Conservation (phyloP, 2,113 vertebrate species). For the Abramis brama region DNA sequence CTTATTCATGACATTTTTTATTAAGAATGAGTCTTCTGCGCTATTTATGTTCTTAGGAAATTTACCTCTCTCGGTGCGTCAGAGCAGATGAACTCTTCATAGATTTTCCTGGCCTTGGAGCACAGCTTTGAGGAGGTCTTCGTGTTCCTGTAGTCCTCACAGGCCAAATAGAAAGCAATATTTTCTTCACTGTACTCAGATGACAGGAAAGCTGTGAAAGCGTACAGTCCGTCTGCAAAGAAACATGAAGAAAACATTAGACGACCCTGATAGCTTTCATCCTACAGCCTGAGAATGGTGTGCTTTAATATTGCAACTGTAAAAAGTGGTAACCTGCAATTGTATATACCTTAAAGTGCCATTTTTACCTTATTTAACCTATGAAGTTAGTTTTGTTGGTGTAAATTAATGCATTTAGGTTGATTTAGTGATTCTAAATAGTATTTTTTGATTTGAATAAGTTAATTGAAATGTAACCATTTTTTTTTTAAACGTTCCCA, state of each 20-base stretch:
- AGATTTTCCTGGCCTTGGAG: constrained; percentile 88
- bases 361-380: no score
- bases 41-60: neutral
- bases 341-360: no score
- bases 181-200: constrained; percentile 96
- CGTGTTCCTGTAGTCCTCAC: constrained; percentile 87
- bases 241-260: constrained; percentile 43
- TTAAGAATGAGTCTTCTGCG: neutral
- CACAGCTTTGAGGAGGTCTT: constrained; percentile 80
- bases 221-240: constrained; percentile 82
- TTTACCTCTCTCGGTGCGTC: constrained; percentile 91
- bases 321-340: no score
- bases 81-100: constrained; percentile 85
- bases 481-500: no score
- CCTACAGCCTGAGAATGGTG: neutral
- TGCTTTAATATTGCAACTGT: neutral
- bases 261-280: neutral
- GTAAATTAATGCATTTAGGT: no score
- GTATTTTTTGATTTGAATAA: no score
- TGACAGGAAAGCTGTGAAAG: constrained; percentile 89
- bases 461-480: no score
- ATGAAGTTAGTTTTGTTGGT: no score
- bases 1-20: neutral
- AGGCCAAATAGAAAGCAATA: constrained; percentile 93
- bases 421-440: no score